Conservation (phyloP, 1,140 invertebrate genomes). For the Scaptodrosophila lebanonensis region DNA sequence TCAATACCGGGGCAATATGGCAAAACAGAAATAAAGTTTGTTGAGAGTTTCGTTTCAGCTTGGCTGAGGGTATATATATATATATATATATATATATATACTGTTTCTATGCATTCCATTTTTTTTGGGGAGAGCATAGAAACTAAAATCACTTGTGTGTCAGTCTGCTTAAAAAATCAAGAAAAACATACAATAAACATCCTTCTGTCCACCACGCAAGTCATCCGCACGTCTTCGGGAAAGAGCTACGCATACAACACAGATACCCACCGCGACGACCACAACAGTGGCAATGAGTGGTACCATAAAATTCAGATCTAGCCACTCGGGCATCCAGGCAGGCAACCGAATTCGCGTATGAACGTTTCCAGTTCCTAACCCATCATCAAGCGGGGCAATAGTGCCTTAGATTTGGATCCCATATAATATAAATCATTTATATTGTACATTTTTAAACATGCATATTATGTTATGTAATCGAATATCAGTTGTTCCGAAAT, state of each 20-base stretch:
- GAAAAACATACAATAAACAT: conserved; percentile 81
- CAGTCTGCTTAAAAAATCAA: not conserved
- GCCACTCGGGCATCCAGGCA: conserved; percentile 90
- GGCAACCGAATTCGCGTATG: conserved; percentile 80
- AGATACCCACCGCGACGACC: conserved; percentile 91
- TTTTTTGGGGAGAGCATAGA: no score
- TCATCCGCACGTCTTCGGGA: conserved; percentile 88
- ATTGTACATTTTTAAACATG: no score
- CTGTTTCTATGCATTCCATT: no score
- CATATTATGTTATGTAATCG: no score
- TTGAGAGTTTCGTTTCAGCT: no score
- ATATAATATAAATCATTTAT: conserved; percentile 3
- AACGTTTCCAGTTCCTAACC: conserved; percentile 77
- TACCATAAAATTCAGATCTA: conserved; percentile 91
- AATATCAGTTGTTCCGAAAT: no score
- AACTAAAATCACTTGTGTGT: conserved; percentile 68
- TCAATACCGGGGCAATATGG: not conserved
- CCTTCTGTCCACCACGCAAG: conserved; percentile 87
- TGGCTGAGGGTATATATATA: no score
- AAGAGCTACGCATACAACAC: conserved; percentile 91
- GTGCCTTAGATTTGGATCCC: conserved; percentile 79
- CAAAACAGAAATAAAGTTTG: conserved; percentile 56
- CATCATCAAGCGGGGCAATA: conserved; percentile 86
- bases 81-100: conserved; percentile 12
- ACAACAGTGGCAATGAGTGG: conserved; percentile 90